Conservation (phyloP, 2,113 vertebrate species). For the Cyanoliseus patagonus region DNA sequence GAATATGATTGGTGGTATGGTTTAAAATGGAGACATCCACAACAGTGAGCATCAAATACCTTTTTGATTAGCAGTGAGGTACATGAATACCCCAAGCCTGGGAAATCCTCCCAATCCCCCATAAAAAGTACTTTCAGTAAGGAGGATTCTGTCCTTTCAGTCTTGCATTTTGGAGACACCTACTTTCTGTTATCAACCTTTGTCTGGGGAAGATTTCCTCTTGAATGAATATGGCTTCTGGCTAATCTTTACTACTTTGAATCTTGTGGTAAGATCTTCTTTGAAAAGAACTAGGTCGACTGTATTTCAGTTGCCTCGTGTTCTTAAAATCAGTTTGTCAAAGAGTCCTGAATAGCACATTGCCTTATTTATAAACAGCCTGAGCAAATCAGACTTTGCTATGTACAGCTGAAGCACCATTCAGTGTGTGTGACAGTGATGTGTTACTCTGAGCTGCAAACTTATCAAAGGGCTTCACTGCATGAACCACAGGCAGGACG, state of each 20-base stretch:
- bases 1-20: neutral
- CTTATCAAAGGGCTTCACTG: neutral
- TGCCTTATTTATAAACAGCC: neutral
- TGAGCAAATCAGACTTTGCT: neutral
- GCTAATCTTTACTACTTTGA: neutral
- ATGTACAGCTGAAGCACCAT: neutral
- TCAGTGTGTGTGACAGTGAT: neutral
- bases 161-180: neutral
- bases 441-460: neutral
- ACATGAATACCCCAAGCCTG: rapidly evolving
- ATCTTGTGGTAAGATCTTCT: neutral
- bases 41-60: neutral
- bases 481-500: neutral
- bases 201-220: neutral
- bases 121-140: neutral
- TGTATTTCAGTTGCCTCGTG: neutral
- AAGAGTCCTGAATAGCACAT: neutral
- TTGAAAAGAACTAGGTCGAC: constrained; percentile 7
- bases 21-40: neutral
- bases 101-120: neutral
- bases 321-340: neutral
- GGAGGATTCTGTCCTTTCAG: neutral
- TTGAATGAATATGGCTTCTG: neutral
- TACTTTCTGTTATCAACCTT: neutral
- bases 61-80: neutral